Evolutionary conservation across 2,113 vertebrate genomes (phyloP).

Genomic region (Eretmochelys imbricata): DNA sequence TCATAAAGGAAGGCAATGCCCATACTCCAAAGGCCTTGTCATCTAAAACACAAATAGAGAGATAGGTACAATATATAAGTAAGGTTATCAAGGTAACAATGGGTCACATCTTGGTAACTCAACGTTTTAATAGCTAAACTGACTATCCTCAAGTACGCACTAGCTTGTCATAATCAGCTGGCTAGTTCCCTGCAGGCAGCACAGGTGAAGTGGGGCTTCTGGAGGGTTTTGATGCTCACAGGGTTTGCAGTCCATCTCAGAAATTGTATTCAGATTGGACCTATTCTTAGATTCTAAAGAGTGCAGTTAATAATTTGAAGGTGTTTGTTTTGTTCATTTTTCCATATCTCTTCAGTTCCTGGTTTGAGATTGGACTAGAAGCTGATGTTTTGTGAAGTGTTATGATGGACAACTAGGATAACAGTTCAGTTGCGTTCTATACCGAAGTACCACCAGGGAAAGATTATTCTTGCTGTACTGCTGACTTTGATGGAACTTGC

Average conservation of each 20-base stretch:
- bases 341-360: neutral
- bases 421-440: neutral
- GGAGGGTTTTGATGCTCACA: neutral
- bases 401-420: neutral
- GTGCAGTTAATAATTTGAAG: neutral
- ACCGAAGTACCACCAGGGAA: neutral
- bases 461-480: neutral
- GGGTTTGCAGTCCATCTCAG: conserved; percentile 6
- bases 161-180: neutral
- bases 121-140: neutral
- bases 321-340: neutral
- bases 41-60: neutral
- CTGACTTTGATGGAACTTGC: neutral
- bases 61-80: neutral
- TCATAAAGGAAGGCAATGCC: neutral
- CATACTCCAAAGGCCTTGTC: neutral
- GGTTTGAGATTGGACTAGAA: neutral
- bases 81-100: neutral
- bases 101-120: neutral
- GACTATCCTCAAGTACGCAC: neutral
- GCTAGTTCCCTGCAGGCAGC: neutral
- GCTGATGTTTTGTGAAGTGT: neutral
- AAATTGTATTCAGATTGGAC: neutral
- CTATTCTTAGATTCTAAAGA: neutral
- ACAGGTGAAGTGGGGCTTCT: neutral